Conservation (phyloP, 2,797 vertebrate genomes). For the Mus minutoides region DNA sequence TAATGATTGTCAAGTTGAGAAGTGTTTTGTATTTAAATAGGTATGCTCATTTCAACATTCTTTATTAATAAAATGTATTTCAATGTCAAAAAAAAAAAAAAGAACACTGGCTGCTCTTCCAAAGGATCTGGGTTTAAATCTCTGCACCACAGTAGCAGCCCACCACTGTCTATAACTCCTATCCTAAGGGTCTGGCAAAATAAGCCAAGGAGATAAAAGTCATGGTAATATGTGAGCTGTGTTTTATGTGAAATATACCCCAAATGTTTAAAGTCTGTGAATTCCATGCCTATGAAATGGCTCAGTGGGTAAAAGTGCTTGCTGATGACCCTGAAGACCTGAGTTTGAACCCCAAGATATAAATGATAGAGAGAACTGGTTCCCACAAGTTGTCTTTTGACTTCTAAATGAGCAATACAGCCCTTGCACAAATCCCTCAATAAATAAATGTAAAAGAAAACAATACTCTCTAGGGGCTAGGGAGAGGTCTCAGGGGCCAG, state of each 20-base stretch:
- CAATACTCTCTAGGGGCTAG: neutral
- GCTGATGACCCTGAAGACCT: neutral
- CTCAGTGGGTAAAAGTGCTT: neutral
- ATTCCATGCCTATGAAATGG: neutral
- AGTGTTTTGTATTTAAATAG: conserved; percentile 87
- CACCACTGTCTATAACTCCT: neutral
- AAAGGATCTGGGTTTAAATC: neutral
- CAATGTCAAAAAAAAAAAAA: conserved; percentile 79
- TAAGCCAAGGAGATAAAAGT: neutral
- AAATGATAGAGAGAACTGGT: neutral
- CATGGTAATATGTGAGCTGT: neutral
- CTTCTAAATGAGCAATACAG: neutral
- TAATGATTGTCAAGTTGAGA: conserved; percentile 83
- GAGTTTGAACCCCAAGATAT: neutral
- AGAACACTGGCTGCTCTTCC: neutral
- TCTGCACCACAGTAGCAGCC: neutral
- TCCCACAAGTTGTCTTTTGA: neutral
- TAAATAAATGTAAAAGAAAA: neutral
- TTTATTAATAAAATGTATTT: conserved; percentile 93
- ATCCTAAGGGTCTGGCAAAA: neutral
- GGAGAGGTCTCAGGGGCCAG: neutral
- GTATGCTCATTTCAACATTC: conserved; percentile 84
- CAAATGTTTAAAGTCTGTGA: neutral
- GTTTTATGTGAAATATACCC: neutral
- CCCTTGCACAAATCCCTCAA: neutral